Base-by-base conservation (phyloP, 1,140 invertebrate species). In the Zophobas atratus region DNA sequence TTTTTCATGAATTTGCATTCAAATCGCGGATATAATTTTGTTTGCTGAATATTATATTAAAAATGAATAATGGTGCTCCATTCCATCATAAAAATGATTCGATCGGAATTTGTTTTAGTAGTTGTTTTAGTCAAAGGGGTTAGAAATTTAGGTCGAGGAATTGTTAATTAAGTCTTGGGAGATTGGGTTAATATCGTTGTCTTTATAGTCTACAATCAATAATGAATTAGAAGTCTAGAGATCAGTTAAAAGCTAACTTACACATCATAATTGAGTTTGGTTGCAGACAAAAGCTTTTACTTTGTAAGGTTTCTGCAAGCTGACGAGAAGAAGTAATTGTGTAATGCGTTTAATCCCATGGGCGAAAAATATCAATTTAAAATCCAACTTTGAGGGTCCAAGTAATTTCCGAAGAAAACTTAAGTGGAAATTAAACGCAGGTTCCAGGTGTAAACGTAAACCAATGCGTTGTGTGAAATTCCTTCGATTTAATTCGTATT, bases 201-300 rank as follows among this genome's bases (percentile, higher is more conserved):
- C 60, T 67, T 67, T 67, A 67, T 67, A 67, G 60, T 67, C 60
- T 63, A 67, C 60, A 67, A 67, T 67, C 60, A 67, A 67, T 67
- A 67, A 67, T 67, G 60, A 67, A 67, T 67, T 67, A 43, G 39
- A 67, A 67, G 60, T 67, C 60, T 67, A 32, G 60, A 67, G 60
- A 67, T 67, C 60, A 67, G 60, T 67, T 67, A 67, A 67, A 67
- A 67, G 60, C 60, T 43, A 67, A 67, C 60, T 67, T 67, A 67
- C 33, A 32, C 38, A 67, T 51, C 6, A 39, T 67, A 67, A 67
- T 67, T 39, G 60, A 67, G 43, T 67, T 67, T 67, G 60, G 38
- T 39, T 60, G 56, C 34, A 67, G 60, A 67, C 60, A 67, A 67
- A 67, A 67, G 60, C 60, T 41, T 67, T 43, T 41, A 43, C 38